A percentile compares a stretch with the other conserved stretches of the same genome.
Evolutionary conservation across 2,797 vertebrate species (phyloP).

Genomic region (Phylloscopus collybita): DNA sequence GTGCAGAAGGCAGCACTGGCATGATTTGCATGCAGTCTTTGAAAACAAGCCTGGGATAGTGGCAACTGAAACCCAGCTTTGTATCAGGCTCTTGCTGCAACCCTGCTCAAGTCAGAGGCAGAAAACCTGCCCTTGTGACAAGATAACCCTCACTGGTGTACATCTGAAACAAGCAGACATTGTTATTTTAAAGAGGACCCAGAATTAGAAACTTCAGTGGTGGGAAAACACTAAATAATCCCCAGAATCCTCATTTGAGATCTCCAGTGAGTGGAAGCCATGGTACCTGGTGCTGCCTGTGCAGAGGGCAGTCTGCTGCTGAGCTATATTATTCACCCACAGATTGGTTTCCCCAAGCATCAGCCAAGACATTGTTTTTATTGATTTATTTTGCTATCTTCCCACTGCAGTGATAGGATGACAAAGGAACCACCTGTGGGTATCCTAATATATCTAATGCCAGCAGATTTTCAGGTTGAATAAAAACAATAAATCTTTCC

Average conservation of each 20-base stretch:
- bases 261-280: neutral
- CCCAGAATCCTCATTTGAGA: neutral
- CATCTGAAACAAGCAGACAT: neutral
- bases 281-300: neutral
- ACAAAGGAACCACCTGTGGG: constrained; percentile 68
- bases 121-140: neutral
- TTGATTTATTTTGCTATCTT: constrained; percentile 73
- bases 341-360: constrained; percentile 52
- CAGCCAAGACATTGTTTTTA: constrained; percentile 59
- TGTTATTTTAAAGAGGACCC: neutral
- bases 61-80: neutral
- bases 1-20: constrained; percentile 15
- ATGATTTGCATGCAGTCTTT: constrained; percentile 10
- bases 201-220: neutral
- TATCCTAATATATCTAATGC: constrained; percentile 69
- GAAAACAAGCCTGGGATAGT: neutral
- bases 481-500: constrained; percentile 65
- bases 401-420: constrained; percentile 55
- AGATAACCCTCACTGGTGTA: neutral
- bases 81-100: neutral
- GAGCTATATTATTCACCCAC: constrained; percentile 39
- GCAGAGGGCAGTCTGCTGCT: neutral
- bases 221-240: neutral
- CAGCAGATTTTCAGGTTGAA: constrained; percentile 64
- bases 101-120: neutral